These are phyloP conservation scores for Tachuris rubrigastra DNA, from an alignment of 2,113 vertebrate genomes.

Conservation along the genomic window DNA sequence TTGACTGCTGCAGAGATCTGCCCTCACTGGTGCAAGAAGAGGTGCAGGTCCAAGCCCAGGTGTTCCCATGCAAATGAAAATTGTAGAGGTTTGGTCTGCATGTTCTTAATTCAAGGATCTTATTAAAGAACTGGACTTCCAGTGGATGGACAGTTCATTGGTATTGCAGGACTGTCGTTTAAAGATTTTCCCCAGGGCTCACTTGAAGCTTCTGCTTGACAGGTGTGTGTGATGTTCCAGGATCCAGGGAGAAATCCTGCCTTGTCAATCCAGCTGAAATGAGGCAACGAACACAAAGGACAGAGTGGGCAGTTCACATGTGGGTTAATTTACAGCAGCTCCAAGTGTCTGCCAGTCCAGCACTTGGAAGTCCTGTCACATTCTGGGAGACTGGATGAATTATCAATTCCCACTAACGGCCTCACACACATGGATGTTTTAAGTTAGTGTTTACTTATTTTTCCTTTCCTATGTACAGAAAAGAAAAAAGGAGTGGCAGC, in stretches of 20 bases:
- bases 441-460: not conserved
- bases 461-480: not conserved
- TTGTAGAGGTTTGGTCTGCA: not conserved
- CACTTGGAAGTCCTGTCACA: slow-evolving; percentile 53
- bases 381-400: not conserved
- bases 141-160: slow-evolving; percentile 15
- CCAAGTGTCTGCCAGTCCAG: not conserved
- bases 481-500: not conserved
- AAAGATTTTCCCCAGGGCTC: slow-evolving; percentile 21
- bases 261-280: slow-evolving; percentile 14
- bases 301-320: not conserved
- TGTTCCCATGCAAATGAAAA: not conserved
- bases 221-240: not conserved
- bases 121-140: not conserved
- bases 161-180: slow-evolving; percentile 30
- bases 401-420: slow-evolving; percentile 4
- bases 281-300: not conserved
- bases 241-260: slow-evolving; percentile 57
- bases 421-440: not conserved
- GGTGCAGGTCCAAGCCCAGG: not conserved
- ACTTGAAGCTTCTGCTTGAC: slow-evolving; percentile 49
- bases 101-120: not conserved
- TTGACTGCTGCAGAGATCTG: not conserved
- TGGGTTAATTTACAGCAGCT: slow-evolving; percentile 48
- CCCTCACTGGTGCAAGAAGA: not conserved